Base-by-base conservation (phyloP, 2,888 invertebrate species). In the Agelastica alni region DNA sequence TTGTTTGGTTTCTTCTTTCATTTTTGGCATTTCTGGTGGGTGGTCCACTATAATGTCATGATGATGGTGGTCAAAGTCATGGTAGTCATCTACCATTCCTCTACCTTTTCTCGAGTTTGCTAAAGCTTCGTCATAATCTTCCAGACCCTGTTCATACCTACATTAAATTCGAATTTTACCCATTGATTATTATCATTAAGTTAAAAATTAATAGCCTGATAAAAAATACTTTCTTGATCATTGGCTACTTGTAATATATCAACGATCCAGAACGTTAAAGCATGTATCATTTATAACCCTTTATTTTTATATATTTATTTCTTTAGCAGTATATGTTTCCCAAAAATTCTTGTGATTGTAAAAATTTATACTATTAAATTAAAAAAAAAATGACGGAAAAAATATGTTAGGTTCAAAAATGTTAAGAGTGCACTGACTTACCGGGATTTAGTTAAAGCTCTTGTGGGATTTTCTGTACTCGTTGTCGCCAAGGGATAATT, bases 31-130 rank as follows among this genome's bases (percentile, higher is more conserved):
- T 47, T 80, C 78, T 69, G 63, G 62, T 26, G 70, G 79, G 56
- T 82, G 80, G 28, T 76, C 70, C 3, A 49, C 49, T 4, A 49
- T 42, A 57, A 81, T 79, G 54, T 73, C 67, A 20, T 47, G 46
- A 61, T 80, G 78, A 51, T 82, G 79, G 37, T 81, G 72, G 56
- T 79, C 78, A 53, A 81, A 79, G 53, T 81, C 79, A 26, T 80
- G 71, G 53, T 79, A 78, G 52, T 81, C 80, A 52, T 78, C 76
- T 16, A 80, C 77, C 51, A 80, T 74, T 64, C 77, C 81, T 64
- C 71, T 69, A 18, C 69, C 62, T 64, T 72, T 58, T 66, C 62
- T 70, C 69, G 58, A 51, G 51, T 58, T 65, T 46, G 68, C 62
- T 61, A 69, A 49, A 32, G 69, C 68, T 68, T 76, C 61, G 65